Percentiles rank a stretch among this genome's conserved stretches.
Evolutionary conservation across 2,888 invertebrate species (phyloP).

Genomic region (Pollenia angustigena): DNA sequence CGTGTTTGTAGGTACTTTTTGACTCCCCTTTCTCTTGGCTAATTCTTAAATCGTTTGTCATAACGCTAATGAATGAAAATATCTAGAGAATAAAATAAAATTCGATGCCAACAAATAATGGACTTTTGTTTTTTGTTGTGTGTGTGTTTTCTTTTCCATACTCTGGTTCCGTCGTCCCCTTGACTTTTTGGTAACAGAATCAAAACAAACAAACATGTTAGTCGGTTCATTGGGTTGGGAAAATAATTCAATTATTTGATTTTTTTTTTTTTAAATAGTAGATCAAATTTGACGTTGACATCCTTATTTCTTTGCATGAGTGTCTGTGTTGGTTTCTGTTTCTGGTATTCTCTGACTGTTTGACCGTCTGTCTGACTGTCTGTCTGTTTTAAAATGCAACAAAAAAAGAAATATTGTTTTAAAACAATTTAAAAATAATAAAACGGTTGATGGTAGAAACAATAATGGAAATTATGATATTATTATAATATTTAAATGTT

Average conservation of each 20-base stretch:
- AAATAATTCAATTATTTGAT: background rate
- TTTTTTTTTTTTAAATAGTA: background rate
- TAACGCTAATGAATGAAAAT: conserved; percentile 20
- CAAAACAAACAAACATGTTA: background rate
- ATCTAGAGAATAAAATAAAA: background rate
- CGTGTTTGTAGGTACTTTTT: no score
- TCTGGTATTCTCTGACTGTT: background rate
- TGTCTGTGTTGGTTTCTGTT: background rate
- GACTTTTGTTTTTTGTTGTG: background rate
- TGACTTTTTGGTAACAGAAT: conserved; percentile 5
- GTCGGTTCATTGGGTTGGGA: conserved; percentile 21
- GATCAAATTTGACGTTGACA: conserved; percentile 28
- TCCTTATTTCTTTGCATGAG: background rate
- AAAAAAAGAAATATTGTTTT: no score
- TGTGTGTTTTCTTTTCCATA: background rate
- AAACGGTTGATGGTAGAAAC: background rate
- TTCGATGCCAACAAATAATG: conserved; percentile 21
- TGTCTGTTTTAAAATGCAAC: background rate
- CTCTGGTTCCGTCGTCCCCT: background rate
- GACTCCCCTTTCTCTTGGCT: no score
- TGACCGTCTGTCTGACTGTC: background rate
- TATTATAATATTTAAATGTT: conserved; percentile 6
- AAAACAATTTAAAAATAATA: no score
- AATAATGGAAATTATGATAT: conserved; percentile 20
- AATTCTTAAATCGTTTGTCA: no score